Percentiles rank a stretch among this genome's conserved stretches.
phyloP scores from a whole-genome alignment of 2,888 invertebrate species.

The Abrostola tripartita region DNA sequence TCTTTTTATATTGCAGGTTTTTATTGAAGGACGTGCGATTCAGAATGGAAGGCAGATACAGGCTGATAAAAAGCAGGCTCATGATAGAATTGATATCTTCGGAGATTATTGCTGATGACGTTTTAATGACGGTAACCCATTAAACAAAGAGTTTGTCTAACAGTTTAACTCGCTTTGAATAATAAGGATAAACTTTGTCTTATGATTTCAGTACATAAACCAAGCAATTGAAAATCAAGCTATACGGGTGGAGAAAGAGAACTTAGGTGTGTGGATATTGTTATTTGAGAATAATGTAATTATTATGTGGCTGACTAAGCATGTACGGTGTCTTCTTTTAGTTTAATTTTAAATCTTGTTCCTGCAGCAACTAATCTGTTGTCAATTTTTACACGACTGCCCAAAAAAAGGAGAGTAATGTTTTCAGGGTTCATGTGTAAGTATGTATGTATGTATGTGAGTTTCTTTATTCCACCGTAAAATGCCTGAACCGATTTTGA shows the following conservation, averaged over 20 bases:
- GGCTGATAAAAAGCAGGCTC: conserved; percentile 67
- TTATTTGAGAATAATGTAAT: no score
- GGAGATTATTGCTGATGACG: conserved; percentile 58
- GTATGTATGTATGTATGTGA: no score
- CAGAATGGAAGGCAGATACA: conserved; percentile 72
- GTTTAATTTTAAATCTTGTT: no score
- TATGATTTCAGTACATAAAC: conserved; percentile 62
- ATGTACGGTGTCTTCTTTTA: no score
- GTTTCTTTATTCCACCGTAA: no score
- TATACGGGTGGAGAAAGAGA: conserved; percentile 43
- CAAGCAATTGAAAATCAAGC: conserved; percentile 41
- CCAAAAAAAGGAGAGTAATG: no score
- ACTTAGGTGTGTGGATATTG: conserved; percentile 65
- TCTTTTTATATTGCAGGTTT: conserved; percentile 63
- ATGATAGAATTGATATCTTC: conserved; percentile 70
- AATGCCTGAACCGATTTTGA: no score
- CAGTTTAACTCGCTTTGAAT: not conserved
- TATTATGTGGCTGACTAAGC: no score
- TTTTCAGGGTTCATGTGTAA: no score
- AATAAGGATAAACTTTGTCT: not conserved
- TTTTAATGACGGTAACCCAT: conserved; percentile 69
- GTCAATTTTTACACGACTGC: no score
- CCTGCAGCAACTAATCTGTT: no score
- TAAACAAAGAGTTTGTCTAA: not conserved
- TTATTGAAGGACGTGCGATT: conserved; percentile 71